Conservation (phyloP, 2,888 invertebrate species). For the Synanthedon andrenaeformis region DNA sequence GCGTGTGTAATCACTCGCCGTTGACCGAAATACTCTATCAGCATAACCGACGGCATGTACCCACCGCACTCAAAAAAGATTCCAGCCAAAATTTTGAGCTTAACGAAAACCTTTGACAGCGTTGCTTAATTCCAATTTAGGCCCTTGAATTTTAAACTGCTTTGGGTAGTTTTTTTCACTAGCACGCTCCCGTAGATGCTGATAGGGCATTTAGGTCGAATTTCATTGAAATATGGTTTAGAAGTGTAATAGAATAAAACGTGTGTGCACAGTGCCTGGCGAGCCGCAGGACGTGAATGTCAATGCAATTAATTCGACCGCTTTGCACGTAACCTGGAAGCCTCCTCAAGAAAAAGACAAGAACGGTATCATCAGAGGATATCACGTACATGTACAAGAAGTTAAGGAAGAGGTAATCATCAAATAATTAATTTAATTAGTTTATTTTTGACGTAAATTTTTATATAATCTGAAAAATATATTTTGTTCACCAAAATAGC, state of each 20-base stretch:
- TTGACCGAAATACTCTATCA: constrained; percentile 63
- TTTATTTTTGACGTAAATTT: not conserved
- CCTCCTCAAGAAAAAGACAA: constrained; percentile 91
- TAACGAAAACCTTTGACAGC: constrained; percentile 32
- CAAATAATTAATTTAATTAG: not conserved
- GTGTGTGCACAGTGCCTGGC: constrained; percentile 88
- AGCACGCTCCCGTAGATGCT: constrained; percentile 67
- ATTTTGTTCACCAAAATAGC: not conserved
- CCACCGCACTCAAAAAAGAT: constrained; percentile 46
- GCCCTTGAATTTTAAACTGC: constrained; percentile 35
- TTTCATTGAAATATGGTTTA: constrained; percentile 22
- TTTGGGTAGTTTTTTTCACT: constrained; percentile 48
- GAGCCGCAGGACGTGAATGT: constrained; percentile 95
- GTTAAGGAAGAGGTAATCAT: constrained; percentile 80
- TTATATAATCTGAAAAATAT: constrained; percentile 1
- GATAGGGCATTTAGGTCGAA: constrained; percentile 66
- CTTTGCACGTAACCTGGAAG: constrained; percentile 94
- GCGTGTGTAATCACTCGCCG: constrained; percentile 44
- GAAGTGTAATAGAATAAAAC: constrained; percentile 22
- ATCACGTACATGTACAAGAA: constrained; percentile 96
- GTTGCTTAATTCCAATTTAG: constrained; percentile 43
- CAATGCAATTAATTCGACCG: constrained; percentile 92
- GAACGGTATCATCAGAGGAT: constrained; percentile 96
- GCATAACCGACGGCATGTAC: constrained; percentile 56
- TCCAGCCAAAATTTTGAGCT: constrained; percentile 24